A percentile compares a stretch with the other conserved stretches of the same genome.
phyloP scores from a whole-genome alignment of 2,888 invertebrate genomes.

The Anagyrus pseudococci region DNA sequence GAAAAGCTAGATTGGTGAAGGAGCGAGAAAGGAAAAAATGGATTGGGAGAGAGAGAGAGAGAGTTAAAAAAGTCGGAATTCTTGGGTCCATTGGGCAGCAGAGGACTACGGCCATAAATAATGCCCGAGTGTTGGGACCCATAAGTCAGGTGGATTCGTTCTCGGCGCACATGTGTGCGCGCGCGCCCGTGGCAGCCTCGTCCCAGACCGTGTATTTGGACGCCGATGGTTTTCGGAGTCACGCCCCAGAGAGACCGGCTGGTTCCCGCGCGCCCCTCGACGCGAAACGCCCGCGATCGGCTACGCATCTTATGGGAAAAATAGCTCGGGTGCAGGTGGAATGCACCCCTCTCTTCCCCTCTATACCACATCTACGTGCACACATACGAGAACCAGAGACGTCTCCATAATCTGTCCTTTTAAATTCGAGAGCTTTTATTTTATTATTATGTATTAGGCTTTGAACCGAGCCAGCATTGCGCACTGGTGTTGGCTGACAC shows the following conservation, averaged over 20 bases:
- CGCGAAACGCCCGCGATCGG: too few relatives aligned
- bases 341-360: not conserved
- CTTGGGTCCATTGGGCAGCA: conserved; percentile 42
- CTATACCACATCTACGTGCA: not conserved
- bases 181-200: not conserved
- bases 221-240: conserved; percentile 59
- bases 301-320: too few relatives aligned
- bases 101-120: conserved; percentile 56
- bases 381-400: conserved; percentile 38
- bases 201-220: conserved; percentile 49
- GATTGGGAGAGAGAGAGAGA: conserved; percentile 9
- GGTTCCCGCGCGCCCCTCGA: conserved; percentile 3
- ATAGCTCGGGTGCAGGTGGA: too few relatives aligned
- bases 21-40: not conserved
- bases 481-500: too few relatives aligned
- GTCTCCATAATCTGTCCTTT: not conserved
- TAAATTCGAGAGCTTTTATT: conserved; percentile 55
- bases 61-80: conserved; percentile 40
- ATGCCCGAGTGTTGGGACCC: conserved; percentile 56
- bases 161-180: conserved; percentile 33
- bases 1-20: conserved; percentile 10
- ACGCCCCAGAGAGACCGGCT: conserved; percentile 51
- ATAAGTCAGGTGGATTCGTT: conserved; percentile 60
- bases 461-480: not conserved
- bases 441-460: not conserved